phyloP scores from a whole-genome alignment of 2,113 vertebrate species.

The Zapornia atra region DNA sequence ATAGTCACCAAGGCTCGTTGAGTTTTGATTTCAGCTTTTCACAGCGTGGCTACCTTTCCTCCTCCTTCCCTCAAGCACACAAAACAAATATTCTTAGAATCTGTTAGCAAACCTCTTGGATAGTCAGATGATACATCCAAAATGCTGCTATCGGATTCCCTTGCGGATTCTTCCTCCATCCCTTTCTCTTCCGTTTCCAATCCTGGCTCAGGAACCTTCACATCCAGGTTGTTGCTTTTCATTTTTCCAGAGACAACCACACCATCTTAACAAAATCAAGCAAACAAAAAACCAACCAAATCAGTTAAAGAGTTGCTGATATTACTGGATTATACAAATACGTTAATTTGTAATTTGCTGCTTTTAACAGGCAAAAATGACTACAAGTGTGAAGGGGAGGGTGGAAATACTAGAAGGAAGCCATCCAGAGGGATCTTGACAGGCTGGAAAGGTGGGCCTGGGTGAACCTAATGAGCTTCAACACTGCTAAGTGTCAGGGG shows the following conservation, averaged over 20 bases:
- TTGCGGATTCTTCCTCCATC: not conserved
- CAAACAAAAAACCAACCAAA: not conserved
- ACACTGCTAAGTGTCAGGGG: too few species aligned
- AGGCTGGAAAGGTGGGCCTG: too few species aligned
- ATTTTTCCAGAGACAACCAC: not conserved
- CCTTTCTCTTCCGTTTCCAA: slow-evolving; percentile 51
- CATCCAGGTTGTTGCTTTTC: not conserved
- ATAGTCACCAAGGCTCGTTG: too few species aligned
- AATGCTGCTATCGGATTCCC: slow-evolving; percentile 32
- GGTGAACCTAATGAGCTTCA: too few species aligned
- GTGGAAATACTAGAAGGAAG: too few species aligned
- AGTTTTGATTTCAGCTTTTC: too few species aligned
- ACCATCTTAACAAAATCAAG: slow-evolving; percentile 50
- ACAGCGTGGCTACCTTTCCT: not conserved
- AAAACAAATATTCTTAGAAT: not conserved
- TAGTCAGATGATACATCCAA: slow-evolving; percentile 55
- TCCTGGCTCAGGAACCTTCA: not conserved
- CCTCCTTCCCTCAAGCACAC: not conserved
- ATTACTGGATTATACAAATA: not conserved
- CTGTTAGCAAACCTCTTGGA: slow-evolving; percentile 61
- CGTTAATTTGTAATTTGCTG: not conserved
- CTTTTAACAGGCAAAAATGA: not conserved
- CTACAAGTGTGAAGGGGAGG: not conserved
- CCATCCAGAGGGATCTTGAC: too few species aligned
- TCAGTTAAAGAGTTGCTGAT: not conserved